Evolutionary conservation across 1,140 invertebrate genomes (phyloP), one percentile per base, ranked within the genome.

Genomic region (Macrotrachela quadricornifera): DNA sequence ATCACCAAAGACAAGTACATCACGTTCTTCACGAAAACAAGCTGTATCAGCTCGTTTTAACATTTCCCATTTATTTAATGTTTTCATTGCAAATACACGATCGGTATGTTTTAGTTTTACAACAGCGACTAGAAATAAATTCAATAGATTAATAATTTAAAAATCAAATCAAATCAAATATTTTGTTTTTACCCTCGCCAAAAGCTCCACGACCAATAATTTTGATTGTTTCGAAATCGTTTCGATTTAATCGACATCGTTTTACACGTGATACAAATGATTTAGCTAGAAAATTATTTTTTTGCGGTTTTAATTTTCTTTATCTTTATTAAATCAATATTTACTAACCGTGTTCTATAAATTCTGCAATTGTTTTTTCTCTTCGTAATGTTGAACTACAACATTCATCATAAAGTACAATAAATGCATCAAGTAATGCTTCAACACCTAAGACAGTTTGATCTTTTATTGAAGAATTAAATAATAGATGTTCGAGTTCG

Each of bases 51-150:
- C 92, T 59, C 91, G 74, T 73, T 87, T 96, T 17, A 97, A 71
- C 90, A 99, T 97, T 71, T 97, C 92, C 87, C 90, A 95, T 73
- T 99, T 99, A 71, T 97, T 96, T 36, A 99, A 74, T 63, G 95
- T 94, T 75, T 99, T 99, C 91, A 99, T 96, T 14, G 94, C 94
- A 72, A 82, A 96, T 6, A 95, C 85, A 63, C 82, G 79, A 16
- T 68, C 71, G 8, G 81, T 82, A 42, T 78, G 80, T 73, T 61
- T 83, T 79, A 68, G 83, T 77, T 66, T 81, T 80, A 6, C 94
- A 86, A n/a, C 94, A 86, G 65, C 86, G 3, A n/a, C n/a, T 16
- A 14, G 10, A 36, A 38, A 47, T 38, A 30, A 30, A 30, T 30
- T 30, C 21, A 30, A 30, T 30, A n/a, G n/a, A n/a, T n/a, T n/a